Evolutionary conservation across 2,113 vertebrate species (phyloP), one percentile per base, ranked within the genome.

Genomic region (Megaptera novaeangliae): DNA sequence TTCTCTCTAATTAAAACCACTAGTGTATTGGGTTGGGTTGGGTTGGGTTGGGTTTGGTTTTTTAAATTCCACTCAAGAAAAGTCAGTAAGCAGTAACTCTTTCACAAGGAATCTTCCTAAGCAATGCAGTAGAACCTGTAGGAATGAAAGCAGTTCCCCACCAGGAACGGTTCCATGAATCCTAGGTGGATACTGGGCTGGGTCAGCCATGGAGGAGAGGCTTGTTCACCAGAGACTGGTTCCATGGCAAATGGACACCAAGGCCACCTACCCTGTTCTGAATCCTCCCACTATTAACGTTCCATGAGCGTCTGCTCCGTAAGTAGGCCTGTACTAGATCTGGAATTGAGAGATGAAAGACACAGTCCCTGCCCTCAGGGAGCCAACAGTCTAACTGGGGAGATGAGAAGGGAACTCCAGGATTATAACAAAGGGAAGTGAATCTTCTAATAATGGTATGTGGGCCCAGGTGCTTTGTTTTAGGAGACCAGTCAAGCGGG

Each of bases 1-100:
- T 52, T 27, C 52, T 69, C 57, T 63, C 88, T 91, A 64, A 90
- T 96, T 93, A 94, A 95, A 97, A 91, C 55, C 61, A 83, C 18
- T 23, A 3, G 23, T 44, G 25, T 61, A 31, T 94, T 25, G 3
- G 39, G 71, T 90, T 74, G 3, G 29, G 59, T 52, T 44, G 5
- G 44, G 29, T 41, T 25, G 1, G 39, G 71, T 90, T 72, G 3
- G 27, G 57, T 49, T 44, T 0, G 29, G 15, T 41, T 52, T 92
- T 87, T 92, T 71, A 15, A 72, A 77, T 57, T 93, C 41, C 6
- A 59, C 63, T 87, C 66, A 95, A 85, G 59, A 88, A 86, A 94
- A 92, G 46, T 31, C 64, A 78, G 8, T 78, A 81, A 94, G 49
- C 72, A 87, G 6, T 74, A 31, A 81, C 52, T 91, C 55, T 63